These are phyloP conservation scores for Leptinotarsa defecta DNA, from an alignment of 1,140 invertebrate species.

Conservation along the genomic window DNA sequence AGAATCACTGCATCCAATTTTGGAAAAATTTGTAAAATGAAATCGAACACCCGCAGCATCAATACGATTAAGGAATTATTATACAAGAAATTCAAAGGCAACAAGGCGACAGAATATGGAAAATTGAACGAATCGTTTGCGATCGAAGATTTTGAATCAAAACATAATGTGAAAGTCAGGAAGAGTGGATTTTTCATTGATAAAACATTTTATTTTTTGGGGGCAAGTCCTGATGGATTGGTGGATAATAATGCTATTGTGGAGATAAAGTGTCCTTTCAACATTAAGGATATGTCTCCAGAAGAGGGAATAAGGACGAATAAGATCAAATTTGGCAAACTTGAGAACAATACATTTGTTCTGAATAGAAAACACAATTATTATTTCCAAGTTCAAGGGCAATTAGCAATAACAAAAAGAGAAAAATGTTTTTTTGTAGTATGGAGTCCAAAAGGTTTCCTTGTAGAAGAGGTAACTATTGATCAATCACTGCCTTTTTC, in stretches of 20 bases:
- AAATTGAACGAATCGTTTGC: conserved; percentile 49
- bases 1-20: conserved; percentile 55
- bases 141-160: conserved; percentile 39
- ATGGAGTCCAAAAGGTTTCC: conserved; percentile 47
- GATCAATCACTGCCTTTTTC: background rate
- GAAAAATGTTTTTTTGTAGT: conserved; percentile 55
- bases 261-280: no score
- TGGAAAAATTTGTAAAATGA: conserved; percentile 48
- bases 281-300: no score
- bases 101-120: conserved; percentile 44
- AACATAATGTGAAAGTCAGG: conserved; percentile 39
- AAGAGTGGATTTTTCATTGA: conserved; percentile 54
- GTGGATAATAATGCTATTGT: no score
- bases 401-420: conserved; percentile 49
- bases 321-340: no score
- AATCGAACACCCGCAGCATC: conserved; percentile 40
- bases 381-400: conserved; percentile 50
- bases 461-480: conserved; percentile 11
- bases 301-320: no score
- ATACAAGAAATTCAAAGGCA: conserved; percentile 38
- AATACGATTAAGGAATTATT: conserved; percentile 41
- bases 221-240: no score
- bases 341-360: conserved; percentile 31
- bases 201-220: no score
- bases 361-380: conserved; percentile 43